Base-by-base conservation (phyloP, 1,140 invertebrate species). In the Aphelinus atriplicis region DNA sequence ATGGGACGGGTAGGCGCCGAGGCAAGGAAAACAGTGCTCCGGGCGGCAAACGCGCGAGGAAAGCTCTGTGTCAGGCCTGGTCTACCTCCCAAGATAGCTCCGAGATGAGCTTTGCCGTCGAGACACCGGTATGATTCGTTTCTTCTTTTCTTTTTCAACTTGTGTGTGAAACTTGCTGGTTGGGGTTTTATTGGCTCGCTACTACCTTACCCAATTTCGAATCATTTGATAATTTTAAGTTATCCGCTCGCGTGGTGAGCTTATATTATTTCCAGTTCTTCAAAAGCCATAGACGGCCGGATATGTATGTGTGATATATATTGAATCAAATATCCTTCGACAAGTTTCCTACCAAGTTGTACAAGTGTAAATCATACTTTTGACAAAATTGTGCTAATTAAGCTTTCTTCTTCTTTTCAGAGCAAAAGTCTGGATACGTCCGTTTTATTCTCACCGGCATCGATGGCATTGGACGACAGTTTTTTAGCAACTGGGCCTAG, bases 341-440 rank as follows among this genome's bases (percentile, higher is more conserved):
- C 26, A 26, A 26, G 26, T 26, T 26, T 26, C 26, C 26, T 26
- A 26, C 26, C 26, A 26, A 26, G 26, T 26, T 26, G 26, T 26
- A 26, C 26, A 26, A 26, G 26, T 26, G 26, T 26, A 26, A 26
- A 26, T 26, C 26, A 26, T 26, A 26, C 26, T 26, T 26, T 26
- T 26, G 26, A 26, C 26, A 26, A 26, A 26, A 26, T 26, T 48
- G 61, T 46, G 46, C 61, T 63, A 45, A 63, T 10, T 42, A 46
- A 48, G 10, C 51, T 47, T 65, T 65, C 51, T 65, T 65, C 51
- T 42, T 55, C 4, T 63, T 91, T 90, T 2, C 90, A 95, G 92
- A 96, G 95, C 85, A 96, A 96, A 89, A 95, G 94, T 63, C 86
- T 97, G 82, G 91, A 95, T 80, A 92, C 92, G 48, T 95, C 94